phyloP scores from a whole-genome alignment of 2,888 invertebrate genomes.

The Cantharis flavilabris region DNA sequence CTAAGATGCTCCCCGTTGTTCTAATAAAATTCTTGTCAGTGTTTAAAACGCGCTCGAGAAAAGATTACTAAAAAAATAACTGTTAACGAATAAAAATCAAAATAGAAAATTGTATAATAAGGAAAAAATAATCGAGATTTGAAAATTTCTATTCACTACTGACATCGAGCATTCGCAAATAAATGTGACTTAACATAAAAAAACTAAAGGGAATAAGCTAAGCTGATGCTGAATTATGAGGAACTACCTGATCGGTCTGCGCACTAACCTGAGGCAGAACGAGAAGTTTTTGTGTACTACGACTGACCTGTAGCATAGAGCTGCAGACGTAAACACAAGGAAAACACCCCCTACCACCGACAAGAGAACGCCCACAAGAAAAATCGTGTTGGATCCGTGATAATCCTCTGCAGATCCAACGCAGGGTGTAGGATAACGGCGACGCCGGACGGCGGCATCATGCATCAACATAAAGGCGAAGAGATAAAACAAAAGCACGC shows the following conservation, averaged over 20 bases:
- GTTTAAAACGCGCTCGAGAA: not conserved
- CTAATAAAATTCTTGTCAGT: not conserved
- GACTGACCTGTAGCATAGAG: slow-evolving; percentile 99
- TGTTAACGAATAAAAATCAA: not conserved
- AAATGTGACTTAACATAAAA: slow-evolving; percentile 36
- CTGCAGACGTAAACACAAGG: slow-evolving; percentile 98
- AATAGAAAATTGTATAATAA: not conserved
- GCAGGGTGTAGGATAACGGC: slow-evolving; percentile 46
- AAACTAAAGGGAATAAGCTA: slow-evolving; percentile 43
- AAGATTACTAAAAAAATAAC: not conserved
- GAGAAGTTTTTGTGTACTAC: slow-evolving; percentile 98
- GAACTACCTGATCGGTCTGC: slow-evolving; percentile 81
- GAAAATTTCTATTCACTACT: slow-evolving; percentile 3
- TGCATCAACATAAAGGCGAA: slow-evolving; percentile 64
- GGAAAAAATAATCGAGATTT: not conserved
- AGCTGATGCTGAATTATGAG: slow-evolving; percentile 54
- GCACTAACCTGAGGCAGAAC: slow-evolving; percentile 98
- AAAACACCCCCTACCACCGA: slow-evolving; percentile 99
- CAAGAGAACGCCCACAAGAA: slow-evolving; percentile 97
- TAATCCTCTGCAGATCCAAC: slow-evolving; percentile 80
- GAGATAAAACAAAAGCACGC: slow-evolving; percentile 63
- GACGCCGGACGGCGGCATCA: slow-evolving; percentile 52
- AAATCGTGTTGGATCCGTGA: slow-evolving; percentile 96
- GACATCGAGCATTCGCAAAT: slow-evolving; percentile 30
- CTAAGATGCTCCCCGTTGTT: not conserved